Conservation (phyloP, 2,888 invertebrate genomes). For the Notocelia uddmanniana region DNA sequence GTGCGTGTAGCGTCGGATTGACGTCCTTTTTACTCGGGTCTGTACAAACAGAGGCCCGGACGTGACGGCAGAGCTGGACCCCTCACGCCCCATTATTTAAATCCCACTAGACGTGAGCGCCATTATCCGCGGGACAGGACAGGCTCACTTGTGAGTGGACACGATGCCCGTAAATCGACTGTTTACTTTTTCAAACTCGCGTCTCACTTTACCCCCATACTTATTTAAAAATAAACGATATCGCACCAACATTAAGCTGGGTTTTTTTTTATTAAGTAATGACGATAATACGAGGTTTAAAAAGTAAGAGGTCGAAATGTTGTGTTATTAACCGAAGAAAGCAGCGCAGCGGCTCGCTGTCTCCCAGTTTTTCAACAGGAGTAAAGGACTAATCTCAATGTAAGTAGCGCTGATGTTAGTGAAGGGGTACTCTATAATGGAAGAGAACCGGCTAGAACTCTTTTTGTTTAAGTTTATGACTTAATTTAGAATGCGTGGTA, state of each 20-base stretch:
- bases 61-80: constrained; percentile 53
- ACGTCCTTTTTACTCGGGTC: constrained; percentile 60
- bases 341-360: constrained; percentile 44
- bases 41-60: constrained; percentile 63
- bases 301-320: constrained; percentile 48
- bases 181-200: constrained; percentile 12
- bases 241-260: not conserved
- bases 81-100: constrained; percentile 75
- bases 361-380: constrained; percentile 24
- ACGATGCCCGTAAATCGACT: constrained; percentile 57
- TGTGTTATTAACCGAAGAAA: constrained; percentile 64
- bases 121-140: constrained; percentile 63
- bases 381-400: constrained; percentile 20
- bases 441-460: not conserved
- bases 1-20: constrained; percentile 49
- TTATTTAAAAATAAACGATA: not conserved
- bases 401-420: constrained; percentile 18
- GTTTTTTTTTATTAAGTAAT: not conserved
- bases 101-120: constrained; percentile 74
- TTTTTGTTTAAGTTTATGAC: not conserved
- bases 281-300: not conserved
- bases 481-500: not conserved
- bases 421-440: constrained; percentile 6
- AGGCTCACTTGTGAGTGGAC: constrained; percentile 64
- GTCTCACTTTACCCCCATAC: not conserved